These are phyloP conservation scores for Resseliella maxima DNA, from an alignment of 2,888 invertebrate species.

Conservation along the genomic window DNA sequence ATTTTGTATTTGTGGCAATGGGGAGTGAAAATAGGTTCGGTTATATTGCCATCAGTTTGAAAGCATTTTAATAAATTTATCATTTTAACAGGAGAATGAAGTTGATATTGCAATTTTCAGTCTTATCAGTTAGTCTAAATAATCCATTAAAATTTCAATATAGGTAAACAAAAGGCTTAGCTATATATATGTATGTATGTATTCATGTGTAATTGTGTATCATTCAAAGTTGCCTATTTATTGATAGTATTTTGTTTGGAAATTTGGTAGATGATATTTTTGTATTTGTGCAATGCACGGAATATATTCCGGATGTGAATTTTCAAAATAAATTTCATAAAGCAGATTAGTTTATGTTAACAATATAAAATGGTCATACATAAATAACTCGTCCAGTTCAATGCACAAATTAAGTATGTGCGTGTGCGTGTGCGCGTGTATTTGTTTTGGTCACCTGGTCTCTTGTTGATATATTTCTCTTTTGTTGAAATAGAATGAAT, in stretches of 20 bases:
- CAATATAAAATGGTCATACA: constrained; percentile 10
- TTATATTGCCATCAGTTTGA: constrained; percentile 6
- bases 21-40: neutral
- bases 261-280: neutral
- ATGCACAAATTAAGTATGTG: neutral
- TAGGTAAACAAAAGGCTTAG: neutral
- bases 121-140: constrained; percentile 28
- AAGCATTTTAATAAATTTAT: constrained; percentile 44
- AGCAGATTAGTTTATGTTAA: neutral
- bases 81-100: constrained; percentile 21
- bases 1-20: neutral
- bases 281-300: neutral
- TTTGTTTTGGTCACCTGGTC: neutral
- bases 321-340: neutral
- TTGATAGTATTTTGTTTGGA: neutral
- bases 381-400: constrained; percentile 8
- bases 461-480: neutral
- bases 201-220: too few species aligned
- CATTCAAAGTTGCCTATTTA: neutral
- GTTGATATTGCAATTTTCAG: neutral
- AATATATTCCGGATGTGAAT: neutral
- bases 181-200: too few species aligned
- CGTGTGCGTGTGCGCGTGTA: too few species aligned
- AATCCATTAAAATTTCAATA: constrained; percentile 30
- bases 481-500: neutral